phyloP scores from a whole-genome alignment of 2,888 invertebrate genomes.

The Tetranychus piercei region DNA sequence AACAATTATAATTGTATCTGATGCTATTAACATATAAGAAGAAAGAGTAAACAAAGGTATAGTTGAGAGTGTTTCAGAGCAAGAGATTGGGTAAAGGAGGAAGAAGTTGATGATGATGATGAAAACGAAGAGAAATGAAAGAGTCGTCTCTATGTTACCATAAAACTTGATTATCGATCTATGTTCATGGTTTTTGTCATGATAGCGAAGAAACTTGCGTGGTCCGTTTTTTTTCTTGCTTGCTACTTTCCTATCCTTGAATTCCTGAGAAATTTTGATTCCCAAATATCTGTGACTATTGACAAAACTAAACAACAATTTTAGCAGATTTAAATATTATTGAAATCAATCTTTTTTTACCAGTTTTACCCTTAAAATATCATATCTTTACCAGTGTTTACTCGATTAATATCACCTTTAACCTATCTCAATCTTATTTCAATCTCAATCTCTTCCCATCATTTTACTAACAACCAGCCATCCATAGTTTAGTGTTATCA shows the following conservation, averaged over 20 bases:
- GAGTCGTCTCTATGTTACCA: background rate
- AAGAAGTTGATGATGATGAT: background rate
- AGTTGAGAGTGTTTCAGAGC: background rate
- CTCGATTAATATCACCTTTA: background rate
- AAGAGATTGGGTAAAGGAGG: background rate
- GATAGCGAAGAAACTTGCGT: background rate
- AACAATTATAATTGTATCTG: background rate
- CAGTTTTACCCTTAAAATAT: background rate
- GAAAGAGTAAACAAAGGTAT: background rate
- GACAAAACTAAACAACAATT: too few species aligned
- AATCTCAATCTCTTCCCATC: background rate
- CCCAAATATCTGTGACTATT: background rate
- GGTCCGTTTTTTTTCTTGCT: too few species aligned
- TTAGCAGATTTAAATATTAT: background rate
- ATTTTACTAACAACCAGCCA: background rate
- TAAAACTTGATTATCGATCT: background rate
- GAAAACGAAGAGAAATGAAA: too few species aligned
- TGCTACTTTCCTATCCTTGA: background rate
- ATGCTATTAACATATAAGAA: background rate
- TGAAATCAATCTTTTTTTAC: background rate
- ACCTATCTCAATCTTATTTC: background rate
- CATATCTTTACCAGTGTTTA: background rate
- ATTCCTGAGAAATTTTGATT: background rate
- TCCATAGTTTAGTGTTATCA: background rate
- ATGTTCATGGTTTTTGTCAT: background rate